Evolutionary conservation across 2,113 vertebrate genomes (phyloP).

Genomic region (Hemiprocne comata): DNA sequence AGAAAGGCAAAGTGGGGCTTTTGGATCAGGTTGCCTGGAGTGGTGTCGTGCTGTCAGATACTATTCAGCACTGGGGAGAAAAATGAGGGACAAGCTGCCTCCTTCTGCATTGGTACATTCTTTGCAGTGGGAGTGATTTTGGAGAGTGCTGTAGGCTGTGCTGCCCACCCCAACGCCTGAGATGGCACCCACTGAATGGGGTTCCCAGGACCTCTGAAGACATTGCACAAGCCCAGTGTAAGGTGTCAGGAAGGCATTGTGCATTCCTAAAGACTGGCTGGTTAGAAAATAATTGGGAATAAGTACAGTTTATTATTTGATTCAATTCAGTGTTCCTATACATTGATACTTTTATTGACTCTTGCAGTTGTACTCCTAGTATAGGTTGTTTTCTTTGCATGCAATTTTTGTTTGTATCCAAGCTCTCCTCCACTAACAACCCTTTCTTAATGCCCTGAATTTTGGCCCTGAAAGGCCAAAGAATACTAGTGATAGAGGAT

Average conservation of each 20-base stretch:
- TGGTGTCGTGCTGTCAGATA: not conserved
- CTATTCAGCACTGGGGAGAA: not conserved
- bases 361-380: not conserved
- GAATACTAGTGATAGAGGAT: not conserved
- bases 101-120: not conserved
- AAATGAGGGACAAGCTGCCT: not conserved
- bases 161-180: fast-evolving
- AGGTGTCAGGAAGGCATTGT: fast-evolving
- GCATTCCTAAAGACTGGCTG: not conserved
- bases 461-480: not conserved
- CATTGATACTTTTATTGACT: not conserved
- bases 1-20: not conserved
- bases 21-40: not conserved
- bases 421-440: not conserved
- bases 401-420: not conserved
- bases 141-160: not conserved
- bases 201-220: not conserved
- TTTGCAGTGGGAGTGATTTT: not conserved
- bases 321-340: not conserved
- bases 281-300: not conserved
- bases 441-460: not conserved
- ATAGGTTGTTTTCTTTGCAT: not conserved
- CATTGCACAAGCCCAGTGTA: not conserved
- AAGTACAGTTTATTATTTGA: not conserved
- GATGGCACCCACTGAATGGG: not conserved